Conservation (phyloP, 2,113 vertebrate species). For the Cettia cetti region DNA sequence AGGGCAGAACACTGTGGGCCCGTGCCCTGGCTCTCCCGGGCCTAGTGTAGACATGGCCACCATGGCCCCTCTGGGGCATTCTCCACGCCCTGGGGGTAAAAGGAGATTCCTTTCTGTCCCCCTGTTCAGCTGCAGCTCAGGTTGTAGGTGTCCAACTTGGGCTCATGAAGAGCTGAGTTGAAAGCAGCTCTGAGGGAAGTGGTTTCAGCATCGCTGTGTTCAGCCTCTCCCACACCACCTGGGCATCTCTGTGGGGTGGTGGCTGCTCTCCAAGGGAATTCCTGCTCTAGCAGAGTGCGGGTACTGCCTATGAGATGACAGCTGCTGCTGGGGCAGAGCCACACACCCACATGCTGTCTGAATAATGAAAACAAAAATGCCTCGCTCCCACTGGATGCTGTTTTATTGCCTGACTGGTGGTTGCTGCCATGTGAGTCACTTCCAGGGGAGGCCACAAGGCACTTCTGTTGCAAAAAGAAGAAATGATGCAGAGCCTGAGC, state of each 20-base stretch:
- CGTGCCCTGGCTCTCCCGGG: background rate
- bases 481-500: background rate
- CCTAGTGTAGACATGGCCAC: background rate
- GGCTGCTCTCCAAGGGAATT: constrained; percentile 23
- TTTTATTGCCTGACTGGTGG: constrained; percentile 4
- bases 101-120: background rate
- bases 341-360: constrained; percentile 6
- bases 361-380: constrained; percentile 28
- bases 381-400: background rate
- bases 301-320: background rate
- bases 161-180: background rate
- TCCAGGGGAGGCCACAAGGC: background rate
- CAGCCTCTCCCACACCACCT: background rate
- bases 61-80: background rate
- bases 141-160: background rate
- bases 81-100: background rate
- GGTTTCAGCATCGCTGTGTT: background rate
- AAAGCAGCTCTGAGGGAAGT: background rate
- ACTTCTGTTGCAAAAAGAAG: background rate
- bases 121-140: background rate
- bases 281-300: background rate
- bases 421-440: background rate
- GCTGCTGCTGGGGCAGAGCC: constrained; percentile 31
- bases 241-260: background rate
- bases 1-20: background rate